phyloP scores from a whole-genome alignment of 1,140 invertebrate species.

The Augochlora pura region DNA sequence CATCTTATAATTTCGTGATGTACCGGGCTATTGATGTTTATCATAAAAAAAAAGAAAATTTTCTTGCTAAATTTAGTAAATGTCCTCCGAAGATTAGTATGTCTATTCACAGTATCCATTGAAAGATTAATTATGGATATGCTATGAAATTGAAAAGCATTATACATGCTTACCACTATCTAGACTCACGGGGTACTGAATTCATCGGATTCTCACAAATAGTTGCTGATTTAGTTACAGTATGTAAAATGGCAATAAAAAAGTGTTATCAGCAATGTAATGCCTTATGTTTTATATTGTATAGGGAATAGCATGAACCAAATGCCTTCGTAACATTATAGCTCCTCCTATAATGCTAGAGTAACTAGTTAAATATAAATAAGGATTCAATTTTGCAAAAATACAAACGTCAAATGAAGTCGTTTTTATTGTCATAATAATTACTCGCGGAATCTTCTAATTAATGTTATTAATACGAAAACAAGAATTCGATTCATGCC shows the following conservation, averaged over 20 bases:
- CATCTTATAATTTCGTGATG: background rate
- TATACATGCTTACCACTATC: conserved; percentile 26
- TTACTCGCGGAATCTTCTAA: background rate
- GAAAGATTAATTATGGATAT: conserved; percentile 23
- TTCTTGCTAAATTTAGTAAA: background rate
- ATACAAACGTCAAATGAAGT: conserved; percentile 5
- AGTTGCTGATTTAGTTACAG: conserved; percentile 2
- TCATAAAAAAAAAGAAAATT: background rate
- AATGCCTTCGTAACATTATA: background rate
- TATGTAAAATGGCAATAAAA: conserved; percentile 36
- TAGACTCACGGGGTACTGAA: conserved; percentile 17
- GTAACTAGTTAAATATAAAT: background rate
- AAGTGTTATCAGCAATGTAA: conserved; percentile 32
- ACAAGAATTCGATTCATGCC: conserved; percentile 27
- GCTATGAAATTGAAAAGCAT: conserved; percentile 26
- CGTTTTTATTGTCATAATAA: conserved; percentile 36
- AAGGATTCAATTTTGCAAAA: background rate
- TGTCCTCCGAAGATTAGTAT: background rate
- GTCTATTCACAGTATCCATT: background rate
- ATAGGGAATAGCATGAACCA: conserved; percentile 39
- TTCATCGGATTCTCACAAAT: conserved; percentile 25
- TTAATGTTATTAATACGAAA: conserved; percentile 15
- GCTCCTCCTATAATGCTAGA: background rate
- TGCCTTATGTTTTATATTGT: conserved; percentile 11
- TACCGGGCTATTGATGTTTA: conserved; percentile 6